Conservation (phyloP, 2,113 vertebrate species). For the Cacatua alba region DNA sequence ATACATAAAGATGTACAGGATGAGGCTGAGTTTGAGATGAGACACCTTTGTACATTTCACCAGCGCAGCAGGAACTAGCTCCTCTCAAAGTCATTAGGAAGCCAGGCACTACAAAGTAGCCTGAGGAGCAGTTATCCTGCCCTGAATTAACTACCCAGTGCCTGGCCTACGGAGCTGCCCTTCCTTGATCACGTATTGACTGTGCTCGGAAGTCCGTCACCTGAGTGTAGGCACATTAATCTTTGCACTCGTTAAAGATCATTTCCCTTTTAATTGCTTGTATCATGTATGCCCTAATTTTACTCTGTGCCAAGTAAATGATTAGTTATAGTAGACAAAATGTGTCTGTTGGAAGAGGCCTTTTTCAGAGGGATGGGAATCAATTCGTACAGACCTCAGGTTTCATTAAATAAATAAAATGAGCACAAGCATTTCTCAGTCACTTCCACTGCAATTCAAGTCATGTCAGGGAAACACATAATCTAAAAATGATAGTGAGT, state of each 20-base stretch:
- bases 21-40: background rate
- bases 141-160: background rate
- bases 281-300: background rate
- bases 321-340: background rate
- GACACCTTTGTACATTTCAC: rapidly evolving
- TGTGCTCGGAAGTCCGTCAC: background rate
- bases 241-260: background rate
- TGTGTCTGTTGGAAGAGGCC: background rate
- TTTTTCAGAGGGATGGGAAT: background rate
- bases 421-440: background rate
- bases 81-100: rapidly evolving
- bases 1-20: background rate
- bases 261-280: background rate
- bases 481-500: background rate
- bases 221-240: background rate
- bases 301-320: background rate
- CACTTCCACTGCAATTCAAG: background rate
- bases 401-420: background rate
- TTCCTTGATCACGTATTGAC: rapidly evolving
- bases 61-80: background rate
- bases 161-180: rapidly evolving
- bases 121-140: background rate
- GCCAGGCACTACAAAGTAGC: background rate
- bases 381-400: background rate
- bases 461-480: background rate